These are phyloP conservation scores for Chlorocebus sabaeus DNA, from an alignment of 2,113 vertebrate genomes.

Conservation along the genomic window DNA sequence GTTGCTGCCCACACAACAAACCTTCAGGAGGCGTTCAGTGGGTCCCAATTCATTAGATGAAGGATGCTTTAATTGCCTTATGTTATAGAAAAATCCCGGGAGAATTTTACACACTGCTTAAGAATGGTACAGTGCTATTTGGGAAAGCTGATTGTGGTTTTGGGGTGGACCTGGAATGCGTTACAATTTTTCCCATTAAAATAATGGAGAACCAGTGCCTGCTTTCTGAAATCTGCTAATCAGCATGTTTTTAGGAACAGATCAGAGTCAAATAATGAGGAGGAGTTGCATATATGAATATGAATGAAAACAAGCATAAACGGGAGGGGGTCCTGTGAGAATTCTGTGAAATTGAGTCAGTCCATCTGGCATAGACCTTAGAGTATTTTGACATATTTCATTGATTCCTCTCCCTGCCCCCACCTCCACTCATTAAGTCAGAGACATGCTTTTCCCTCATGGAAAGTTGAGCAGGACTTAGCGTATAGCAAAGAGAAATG, in stretches of 20 bases:
- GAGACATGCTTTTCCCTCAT: neutral
- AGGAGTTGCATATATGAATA: neutral
- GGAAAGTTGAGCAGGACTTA: neutral
- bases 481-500: neutral
- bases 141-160: neutral
- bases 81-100: neutral
- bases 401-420: neutral
- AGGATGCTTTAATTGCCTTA: neutral
- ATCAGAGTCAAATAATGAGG: neutral
- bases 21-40: neutral
- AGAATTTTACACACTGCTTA: neutral
- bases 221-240: neutral
- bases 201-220: neutral
- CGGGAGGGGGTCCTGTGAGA: neutral
- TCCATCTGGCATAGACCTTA: neutral
- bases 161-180: neutral
- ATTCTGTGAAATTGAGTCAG: neutral
- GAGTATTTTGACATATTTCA: neutral
- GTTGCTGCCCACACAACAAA: fast-evolving
- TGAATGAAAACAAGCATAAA: neutral
- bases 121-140: neutral
- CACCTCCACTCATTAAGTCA: neutral
- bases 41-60: neutral
- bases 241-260: neutral
- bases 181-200: neutral